Conservation (phyloP, 2,113 vertebrate species). For the Syngnathus typhle region DNA sequence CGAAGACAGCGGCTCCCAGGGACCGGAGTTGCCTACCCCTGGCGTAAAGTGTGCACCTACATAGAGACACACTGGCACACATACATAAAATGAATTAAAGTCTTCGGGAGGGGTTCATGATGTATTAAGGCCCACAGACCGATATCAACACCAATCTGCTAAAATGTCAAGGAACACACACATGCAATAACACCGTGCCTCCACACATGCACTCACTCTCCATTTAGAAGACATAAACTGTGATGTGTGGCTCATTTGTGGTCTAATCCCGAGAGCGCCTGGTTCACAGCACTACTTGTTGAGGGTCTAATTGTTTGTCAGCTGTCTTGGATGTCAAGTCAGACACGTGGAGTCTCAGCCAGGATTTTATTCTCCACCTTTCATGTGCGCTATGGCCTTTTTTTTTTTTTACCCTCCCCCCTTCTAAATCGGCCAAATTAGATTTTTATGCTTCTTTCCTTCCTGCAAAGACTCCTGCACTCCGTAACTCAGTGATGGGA, state of each 20-base stretch:
- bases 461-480: constrained; percentile 48
- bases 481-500: constrained; percentile 56
- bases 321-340: constrained; percentile 57
- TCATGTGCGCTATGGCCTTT: constrained; percentile 48
- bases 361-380: constrained; percentile 58
- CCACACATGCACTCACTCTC: constrained; percentile 27
- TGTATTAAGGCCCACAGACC: constrained; percentile 41
- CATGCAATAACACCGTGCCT: constrained; percentile 27
- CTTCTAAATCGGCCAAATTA: constrained; percentile 58
- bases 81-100: constrained; percentile 11
- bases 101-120: constrained; percentile 41
- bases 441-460: constrained; percentile 60
- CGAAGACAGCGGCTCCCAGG: too few species aligned
- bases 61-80: background rate
- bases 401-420: constrained; percentile 12
- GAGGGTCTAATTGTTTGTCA: constrained; percentile 67
- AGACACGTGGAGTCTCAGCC: constrained; percentile 53
- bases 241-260: constrained; percentile 58
- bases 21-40: too few species aligned
- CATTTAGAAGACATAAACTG: constrained; percentile 54
- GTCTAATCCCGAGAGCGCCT: constrained; percentile 55
- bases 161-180: constrained; percentile 51
- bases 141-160: constrained; percentile 52
- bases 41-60: constrained; percentile 1
- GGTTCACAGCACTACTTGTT: constrained; percentile 57